phyloP scores from a whole-genome alignment of 2,888 invertebrate species.

The Flexamia atlantica region DNA sequence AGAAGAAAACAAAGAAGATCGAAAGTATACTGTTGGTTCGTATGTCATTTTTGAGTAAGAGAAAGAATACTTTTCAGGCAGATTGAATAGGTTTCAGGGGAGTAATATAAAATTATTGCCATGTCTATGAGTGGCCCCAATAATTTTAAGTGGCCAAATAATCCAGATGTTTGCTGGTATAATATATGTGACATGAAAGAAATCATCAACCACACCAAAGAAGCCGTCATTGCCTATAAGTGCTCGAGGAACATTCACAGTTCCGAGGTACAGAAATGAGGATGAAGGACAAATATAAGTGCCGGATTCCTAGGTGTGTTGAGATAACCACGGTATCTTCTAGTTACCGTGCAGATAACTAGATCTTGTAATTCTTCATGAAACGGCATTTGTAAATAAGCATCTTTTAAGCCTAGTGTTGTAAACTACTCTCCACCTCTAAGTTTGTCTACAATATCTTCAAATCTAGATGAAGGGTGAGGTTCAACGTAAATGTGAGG shows the following conservation, averaged over 20 bases:
- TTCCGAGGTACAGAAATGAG: neutral
- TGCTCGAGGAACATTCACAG: constrained; percentile 17
- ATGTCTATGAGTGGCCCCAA: constrained; percentile 40
- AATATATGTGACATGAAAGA: constrained; percentile 9
- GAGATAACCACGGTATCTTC: too few species aligned
- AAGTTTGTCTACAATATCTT: too few species aligned
- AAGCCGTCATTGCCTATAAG: neutral
- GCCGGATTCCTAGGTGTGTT: too few species aligned
- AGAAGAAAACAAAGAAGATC: neutral
- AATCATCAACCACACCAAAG: too few species aligned
- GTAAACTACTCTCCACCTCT: too few species aligned
- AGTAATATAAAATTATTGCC: neutral
- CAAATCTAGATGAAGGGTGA: too few species aligned
- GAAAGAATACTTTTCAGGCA: neutral
- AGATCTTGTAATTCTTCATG: too few species aligned
- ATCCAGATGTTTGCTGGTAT: constrained; percentile 29
- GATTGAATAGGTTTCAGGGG: neutral
- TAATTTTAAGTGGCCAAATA: constrained; percentile 7
- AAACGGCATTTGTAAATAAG: too few species aligned
- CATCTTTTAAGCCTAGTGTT: too few species aligned
- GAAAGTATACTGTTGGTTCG: constrained; percentile 1
- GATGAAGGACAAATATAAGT: neutral
- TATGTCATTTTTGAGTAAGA: constrained; percentile 19
- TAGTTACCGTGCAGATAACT: too few species aligned
- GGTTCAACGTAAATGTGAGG: too few species aligned